Evolutionary conservation across 1,140 invertebrate species (phyloP).

Genomic region (Brachionus manjavacas): DNA sequence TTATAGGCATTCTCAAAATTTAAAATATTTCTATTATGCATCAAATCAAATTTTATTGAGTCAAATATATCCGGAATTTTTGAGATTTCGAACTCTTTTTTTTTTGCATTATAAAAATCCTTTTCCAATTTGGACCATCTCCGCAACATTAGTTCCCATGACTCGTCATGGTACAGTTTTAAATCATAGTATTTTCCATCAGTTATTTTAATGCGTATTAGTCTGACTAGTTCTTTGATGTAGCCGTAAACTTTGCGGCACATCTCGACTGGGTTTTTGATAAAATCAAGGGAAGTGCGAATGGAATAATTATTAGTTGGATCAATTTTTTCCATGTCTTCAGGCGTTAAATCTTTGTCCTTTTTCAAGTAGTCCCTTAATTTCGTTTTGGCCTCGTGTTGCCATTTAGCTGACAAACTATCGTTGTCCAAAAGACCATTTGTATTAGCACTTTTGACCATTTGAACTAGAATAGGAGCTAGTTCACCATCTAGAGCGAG

Average conservation of each 20-base stretch:
- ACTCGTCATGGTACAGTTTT: conserved; percentile 91
- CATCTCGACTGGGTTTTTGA: conserved; percentile 82
- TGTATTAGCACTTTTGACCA: conserved; percentile 99
- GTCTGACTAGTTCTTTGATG: conserved; percentile 46
- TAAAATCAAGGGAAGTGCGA: conserved; percentile 64
- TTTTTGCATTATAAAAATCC: conserved; percentile 80
- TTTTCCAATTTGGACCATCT: conserved; percentile 98
- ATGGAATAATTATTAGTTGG: conserved; percentile 34
- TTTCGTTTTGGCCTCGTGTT: conserved; percentile 33
- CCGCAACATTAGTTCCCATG: conserved; percentile 94
- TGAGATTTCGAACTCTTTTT: conserved; percentile 87
- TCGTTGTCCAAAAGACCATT: conserved; percentile 96
- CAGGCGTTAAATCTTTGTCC: not conserved
- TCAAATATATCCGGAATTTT: conserved; percentile 99
- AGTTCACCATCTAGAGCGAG: conserved; percentile 94
- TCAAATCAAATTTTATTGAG: conserved; percentile 94
- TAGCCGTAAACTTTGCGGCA: conserved; percentile 39
- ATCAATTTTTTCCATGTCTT: conserved; percentile 29
- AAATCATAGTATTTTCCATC: conserved; percentile 36
- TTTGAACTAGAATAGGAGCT: conserved; percentile 96
- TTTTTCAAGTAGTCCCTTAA: conserved; percentile 17
- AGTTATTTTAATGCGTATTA: conserved; percentile 28
- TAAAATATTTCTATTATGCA: conserved; percentile 91
- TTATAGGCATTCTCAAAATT: conserved; percentile 90
- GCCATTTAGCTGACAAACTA: conserved; percentile 67